phyloP scores from a whole-genome alignment of 2,797 vertebrate genomes.

The Apodemus agrarius region DNA sequence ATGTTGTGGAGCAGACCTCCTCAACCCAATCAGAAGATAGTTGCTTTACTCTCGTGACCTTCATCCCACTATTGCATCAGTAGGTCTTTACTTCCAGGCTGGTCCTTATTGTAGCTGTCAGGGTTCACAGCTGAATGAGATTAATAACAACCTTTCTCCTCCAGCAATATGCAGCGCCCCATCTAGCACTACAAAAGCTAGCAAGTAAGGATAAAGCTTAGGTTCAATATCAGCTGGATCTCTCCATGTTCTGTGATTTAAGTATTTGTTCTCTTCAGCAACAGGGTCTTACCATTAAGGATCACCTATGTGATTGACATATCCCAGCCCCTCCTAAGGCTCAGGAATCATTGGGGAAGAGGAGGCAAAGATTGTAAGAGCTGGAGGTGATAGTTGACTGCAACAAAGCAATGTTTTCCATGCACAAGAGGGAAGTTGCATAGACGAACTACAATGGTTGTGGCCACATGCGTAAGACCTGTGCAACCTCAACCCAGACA shows the following conservation, averaged over 20 bases:
- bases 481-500: neutral
- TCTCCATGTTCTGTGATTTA: neutral
- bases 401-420: neutral
- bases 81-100: neutral
- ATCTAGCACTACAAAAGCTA: neutral
- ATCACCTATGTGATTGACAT: neutral
- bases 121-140: neutral
- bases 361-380: neutral
- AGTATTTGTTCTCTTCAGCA: neutral
- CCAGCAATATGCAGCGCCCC: neutral
- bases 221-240: too few species aligned
- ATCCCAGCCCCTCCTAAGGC: neutral
- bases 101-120: neutral
- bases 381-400: too few species aligned
- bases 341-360: neutral
- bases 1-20: neutral
- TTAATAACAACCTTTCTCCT: neutral
- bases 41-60: neutral
- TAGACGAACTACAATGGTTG: neutral
- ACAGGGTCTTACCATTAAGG: too few species aligned
- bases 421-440: neutral
- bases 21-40: neutral
- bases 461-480: neutral
- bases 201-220: neutral
- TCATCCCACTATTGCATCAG: neutral